phyloP scores from a whole-genome alignment of 23 tunicate species.

The Clavelina lepadiformis region DNA sequence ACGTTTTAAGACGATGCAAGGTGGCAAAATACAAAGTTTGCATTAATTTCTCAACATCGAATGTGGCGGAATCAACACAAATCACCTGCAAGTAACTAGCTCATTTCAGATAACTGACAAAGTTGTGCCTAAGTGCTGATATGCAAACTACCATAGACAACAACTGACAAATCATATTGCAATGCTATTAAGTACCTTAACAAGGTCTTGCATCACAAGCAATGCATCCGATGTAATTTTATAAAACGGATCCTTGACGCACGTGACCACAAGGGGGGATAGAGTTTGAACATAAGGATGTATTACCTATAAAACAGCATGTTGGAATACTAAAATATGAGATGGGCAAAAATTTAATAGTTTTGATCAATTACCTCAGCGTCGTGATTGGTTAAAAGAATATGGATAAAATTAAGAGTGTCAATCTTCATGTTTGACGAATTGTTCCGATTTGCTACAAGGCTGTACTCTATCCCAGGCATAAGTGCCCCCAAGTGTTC shows the following conservation, averaged over 20 bases:
- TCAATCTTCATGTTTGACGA: conserved; percentile 92
- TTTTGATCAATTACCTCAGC: conserved; percentile 43
- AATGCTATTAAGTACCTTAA: conserved; percentile 81
- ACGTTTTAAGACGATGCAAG: conserved; percentile 65
- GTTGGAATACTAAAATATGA: background rate
- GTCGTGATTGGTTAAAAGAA: conserved; percentile 64
- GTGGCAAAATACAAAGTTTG: conserved; percentile 60
- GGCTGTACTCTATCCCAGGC: conserved; percentile 74
- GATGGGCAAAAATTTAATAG: background rate
- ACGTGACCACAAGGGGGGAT: conserved; percentile 52
- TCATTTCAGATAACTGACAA: too few relatives aligned
- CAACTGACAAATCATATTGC: too few relatives aligned
- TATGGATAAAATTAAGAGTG: conserved; percentile 63
- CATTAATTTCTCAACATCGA: conserved; percentile 29
- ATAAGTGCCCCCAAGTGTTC: conserved; percentile 55
- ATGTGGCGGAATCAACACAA: conserved; percentile 17
- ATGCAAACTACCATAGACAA: too few relatives aligned
- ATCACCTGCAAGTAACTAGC: conserved; percentile 72
- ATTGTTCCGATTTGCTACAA: conserved; percentile 56
- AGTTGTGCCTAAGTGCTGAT: too few relatives aligned
- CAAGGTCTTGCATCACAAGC: conserved; percentile 76
- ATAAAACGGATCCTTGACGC: conserved; percentile 83
- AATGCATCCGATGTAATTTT: conserved; percentile 92
- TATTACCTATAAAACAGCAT: conserved; percentile 27
- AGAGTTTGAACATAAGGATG: conserved; percentile 50